Base-by-base conservation (phyloP, 1,140 invertebrate species). In the Bombus cullumanus region DNA sequence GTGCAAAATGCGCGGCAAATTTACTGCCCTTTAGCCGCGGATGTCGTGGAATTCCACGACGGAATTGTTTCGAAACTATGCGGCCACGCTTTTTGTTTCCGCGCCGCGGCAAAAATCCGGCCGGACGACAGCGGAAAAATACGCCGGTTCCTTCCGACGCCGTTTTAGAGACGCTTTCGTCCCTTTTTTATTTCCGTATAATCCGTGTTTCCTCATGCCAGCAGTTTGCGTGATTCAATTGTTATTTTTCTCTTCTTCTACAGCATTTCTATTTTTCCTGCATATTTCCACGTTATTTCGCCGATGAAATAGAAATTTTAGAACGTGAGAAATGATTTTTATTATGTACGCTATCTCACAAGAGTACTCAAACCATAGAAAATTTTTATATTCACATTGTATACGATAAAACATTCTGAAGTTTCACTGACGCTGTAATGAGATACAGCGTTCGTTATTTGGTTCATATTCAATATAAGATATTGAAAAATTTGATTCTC, bases 21-120 rank as follows among this genome's bases (percentile, higher is more conserved):
- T 85, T 90, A 85, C 83, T 85, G 73, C 88, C 72, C 79, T 91
- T 89, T 91, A 89, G 31, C 71, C 78, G 43, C 66, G 81, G 39
- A 82, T 73, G 89, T 85, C 87, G 89, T 73, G 81, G 64, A 83
- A 91, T 91, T 89, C 87, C 89, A 66, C 78, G 85, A 83, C 81
- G 72, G 77, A 91, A 91, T 91, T 91, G 87, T 91, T 91, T 89
- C 84, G 81, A 62, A 91, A 91, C 90, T 91, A 91, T 91, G 89
- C 86, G 81, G 79, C 66, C 73, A 69, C 74, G 79, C 53, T 90
- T 88, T 90, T 90, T 88, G 66, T 90, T 87, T 75, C 81, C 81
- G 37, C 73, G 73, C 3, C 31, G 68, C 57, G 39, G 64, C 84
- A 85, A 87, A 90, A 90, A 87, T 82, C 77, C 88, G 75, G 31